A percentile compares a stretch with the other conserved stretches of the same genome.
phyloP scores from a whole-genome alignment of 1,140 invertebrate species.

The Trachymyrmex septentrionalis region DNA sequence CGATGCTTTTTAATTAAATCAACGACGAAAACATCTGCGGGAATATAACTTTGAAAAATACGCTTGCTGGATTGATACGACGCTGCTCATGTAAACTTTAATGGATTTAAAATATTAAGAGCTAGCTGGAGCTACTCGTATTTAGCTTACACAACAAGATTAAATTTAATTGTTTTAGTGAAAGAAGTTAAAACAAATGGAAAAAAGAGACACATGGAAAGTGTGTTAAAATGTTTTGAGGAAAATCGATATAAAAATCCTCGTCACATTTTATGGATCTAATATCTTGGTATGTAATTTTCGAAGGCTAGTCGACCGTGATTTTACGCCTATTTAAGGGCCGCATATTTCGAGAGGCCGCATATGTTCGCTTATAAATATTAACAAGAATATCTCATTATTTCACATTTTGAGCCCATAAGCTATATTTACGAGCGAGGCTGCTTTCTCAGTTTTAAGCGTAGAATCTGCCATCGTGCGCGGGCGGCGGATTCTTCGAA shows the following conservation, averaged over 20 bases:
- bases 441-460: constrained; percentile 56
- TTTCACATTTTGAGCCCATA: constrained; percentile 80
- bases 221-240: neutral
- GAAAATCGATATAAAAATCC: neutral
- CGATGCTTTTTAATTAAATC: constrained; percentile 59
- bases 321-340: constrained; percentile 70
- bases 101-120: neutral
- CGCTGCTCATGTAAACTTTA: neutral
- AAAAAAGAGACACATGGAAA: neutral
- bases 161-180: constrained; percentile 12
- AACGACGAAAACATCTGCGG: constrained; percentile 49
- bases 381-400: constrained; percentile 79
- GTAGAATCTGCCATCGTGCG: constrained; percentile 69
- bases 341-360: constrained; percentile 31
- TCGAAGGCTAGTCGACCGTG: neutral
- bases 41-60: constrained; percentile 42
- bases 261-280: constrained; percentile 6
- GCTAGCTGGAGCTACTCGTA: neutral
- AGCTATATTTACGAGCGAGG: constrained; percentile 80
- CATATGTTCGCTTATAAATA: constrained; percentile 76
- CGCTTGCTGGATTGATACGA: neutral
- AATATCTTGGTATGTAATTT: neutral
- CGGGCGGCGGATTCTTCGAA: constrained; percentile 1
- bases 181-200: neutral
- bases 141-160: neutral